Conservation (phyloP, 2,888 invertebrate genomes). For the Diplolepis rosae region DNA sequence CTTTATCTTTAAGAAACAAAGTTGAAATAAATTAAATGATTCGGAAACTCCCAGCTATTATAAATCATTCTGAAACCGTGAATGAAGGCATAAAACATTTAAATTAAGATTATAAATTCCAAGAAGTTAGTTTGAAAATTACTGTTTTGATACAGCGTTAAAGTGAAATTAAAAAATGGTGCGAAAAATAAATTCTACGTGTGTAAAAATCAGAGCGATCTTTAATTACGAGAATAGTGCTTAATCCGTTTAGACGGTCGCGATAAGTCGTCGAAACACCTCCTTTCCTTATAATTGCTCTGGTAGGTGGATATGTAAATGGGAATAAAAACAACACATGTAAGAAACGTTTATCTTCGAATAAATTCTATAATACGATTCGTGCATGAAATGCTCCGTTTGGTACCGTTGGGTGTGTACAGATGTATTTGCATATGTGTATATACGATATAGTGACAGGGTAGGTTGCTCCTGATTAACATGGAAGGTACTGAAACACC, state of each 20-base stretch:
- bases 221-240: constrained; percentile 35
- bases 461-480: constrained; percentile 66
- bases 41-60: neutral
- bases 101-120: neutral
- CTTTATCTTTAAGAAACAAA: no score
- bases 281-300: constrained; percentile 64
- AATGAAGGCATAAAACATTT: no score
- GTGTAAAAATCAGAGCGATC: constrained; percentile 41
- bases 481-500: constrained; percentile 68
- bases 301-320: constrained; percentile 53
- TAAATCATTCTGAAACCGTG: neutral
- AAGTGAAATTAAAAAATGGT: constrained; percentile 15
- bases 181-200: constrained; percentile 27
- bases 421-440: constrained; percentile 57
- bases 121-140: constrained; percentile 5
- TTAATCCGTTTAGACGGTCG: constrained; percentile 45
- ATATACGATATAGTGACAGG: constrained; percentile 47
- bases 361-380: constrained; percentile 60
- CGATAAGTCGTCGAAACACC: constrained; percentile 54
- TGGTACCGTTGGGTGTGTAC: constrained; percentile 55
- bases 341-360: constrained; percentile 52
- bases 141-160: constrained; percentile 15
- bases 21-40: neutral
- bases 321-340: constrained; percentile 43
- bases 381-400: constrained; percentile 61